Evolutionary conservation across 2,888 invertebrate species (phyloP), one percentile per base, ranked within the genome.

Genomic region (Phlogophora meticulosa): DNA sequence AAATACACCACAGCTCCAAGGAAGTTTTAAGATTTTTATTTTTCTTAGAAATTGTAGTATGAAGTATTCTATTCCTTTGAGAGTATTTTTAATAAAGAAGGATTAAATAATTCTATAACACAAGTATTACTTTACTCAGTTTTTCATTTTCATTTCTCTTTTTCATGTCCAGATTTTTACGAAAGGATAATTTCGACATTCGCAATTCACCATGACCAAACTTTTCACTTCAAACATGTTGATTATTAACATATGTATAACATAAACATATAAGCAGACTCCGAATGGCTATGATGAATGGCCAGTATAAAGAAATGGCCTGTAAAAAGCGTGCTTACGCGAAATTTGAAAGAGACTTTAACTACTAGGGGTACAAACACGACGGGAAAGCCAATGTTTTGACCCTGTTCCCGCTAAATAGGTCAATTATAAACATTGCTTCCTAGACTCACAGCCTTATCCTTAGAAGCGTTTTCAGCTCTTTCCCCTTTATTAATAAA

Each of bases 391-490:
- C 79, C 69, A 80, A 79, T 60, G 61, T 79, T 72, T 72, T 73
- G 80, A 78, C 76, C 78, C 70, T 78, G 48, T 80, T 80, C 40
- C 32, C 40, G 40, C 52, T 64, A 83, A 83, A 76, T 81, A 70
- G 82, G 82, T 86, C 82, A 86, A 85, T 84, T 85, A 83, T 76
- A 80, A 82, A 82, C 81, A 82, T 80, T 74, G 72, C 68, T 75
- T 76, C 66, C 69, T 51, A 74, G 61, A 72, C 62, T 61, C 61
- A 56, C 62, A 36, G 61, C 58, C 58, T 63, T 57, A 62, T 63
- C 48, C 66, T 63, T 58, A 60, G 28, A 32, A 48, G 13, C 13
- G n/a, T 57, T 71, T 45, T 9, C 45, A 55, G n/a, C n/a, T n/a
- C n/a, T 36, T 17, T 36, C 45, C 46, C 24, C 51, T 0, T 42